A percentile compares a stretch with the other conserved stretches of the same genome.
Evolutionary conservation across 1,140 invertebrate genomes (phyloP).

Genomic region (Reticulitermes speratus): DNA sequence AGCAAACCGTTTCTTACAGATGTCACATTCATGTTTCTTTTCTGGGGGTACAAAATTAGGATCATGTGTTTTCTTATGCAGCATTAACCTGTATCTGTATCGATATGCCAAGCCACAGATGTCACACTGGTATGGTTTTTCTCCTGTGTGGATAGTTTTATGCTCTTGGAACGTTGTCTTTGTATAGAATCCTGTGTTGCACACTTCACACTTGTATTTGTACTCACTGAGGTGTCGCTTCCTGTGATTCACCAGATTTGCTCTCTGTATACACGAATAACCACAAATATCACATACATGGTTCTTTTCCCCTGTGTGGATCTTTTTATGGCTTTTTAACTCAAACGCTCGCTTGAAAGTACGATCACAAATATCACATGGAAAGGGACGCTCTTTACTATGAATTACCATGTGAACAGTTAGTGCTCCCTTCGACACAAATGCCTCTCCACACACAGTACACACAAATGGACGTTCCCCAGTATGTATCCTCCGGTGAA

Average conservation of each 20-base stretch:
- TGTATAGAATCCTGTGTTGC: conserved; percentile 48
- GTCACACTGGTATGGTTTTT: conserved; percentile 75
- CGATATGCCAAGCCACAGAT: conserved; percentile 60
- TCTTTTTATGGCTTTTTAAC: conserved; percentile 46
- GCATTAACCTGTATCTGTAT: conserved; percentile 45
- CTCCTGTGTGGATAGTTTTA: conserved; percentile 60
- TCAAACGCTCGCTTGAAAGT: conserved; percentile 51
- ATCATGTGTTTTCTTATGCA: conserved; percentile 44
- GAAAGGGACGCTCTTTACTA: conserved; percentile 49
- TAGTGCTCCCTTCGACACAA: conserved; percentile 47
- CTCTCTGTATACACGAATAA: conserved; percentile 40
- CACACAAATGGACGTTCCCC: conserved; percentile 72
- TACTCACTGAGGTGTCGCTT: conserved; percentile 41
- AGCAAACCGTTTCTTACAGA: conserved; percentile 51
- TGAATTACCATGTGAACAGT: conserved; percentile 52
- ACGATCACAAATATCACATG: conserved; percentile 51
- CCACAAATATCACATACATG: conserved; percentile 44
- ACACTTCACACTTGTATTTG: conserved; percentile 40
- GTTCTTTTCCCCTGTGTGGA: conserved; percentile 42
- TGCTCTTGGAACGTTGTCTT: conserved; percentile 60
- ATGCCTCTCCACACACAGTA: conserved; percentile 63
- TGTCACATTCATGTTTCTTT: conserved; percentile 49
- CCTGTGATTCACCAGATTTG: conserved; percentile 41
- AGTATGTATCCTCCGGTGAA: conserved; percentile 50
- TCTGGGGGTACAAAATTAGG: conserved; percentile 52